Conservation (phyloP, 92 coral and sea anemone species). For the Heteractis magnifica region DNA sequence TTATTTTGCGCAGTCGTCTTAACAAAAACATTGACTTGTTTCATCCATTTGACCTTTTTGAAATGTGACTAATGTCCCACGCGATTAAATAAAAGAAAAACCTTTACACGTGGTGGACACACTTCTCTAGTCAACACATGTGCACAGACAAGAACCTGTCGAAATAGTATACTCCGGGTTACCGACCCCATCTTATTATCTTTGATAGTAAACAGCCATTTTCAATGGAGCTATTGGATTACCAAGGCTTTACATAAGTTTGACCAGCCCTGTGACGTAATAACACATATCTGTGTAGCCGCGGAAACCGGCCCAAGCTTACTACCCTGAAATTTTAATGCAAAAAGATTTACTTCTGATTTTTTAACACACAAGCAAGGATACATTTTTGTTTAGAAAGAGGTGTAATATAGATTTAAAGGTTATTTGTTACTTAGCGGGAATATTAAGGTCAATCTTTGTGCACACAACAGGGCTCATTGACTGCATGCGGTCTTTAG, state of each 20-base stretch:
- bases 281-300: constrained; percentile 2
- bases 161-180: background rate
- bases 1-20: background rate
- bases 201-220: background rate
- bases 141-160: constrained; percentile 6
- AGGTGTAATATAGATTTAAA: background rate
- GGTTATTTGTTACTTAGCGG: constrained; percentile 17
- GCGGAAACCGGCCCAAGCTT: background rate
- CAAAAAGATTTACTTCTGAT: background rate
- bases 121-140: constrained; percentile 8
- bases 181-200: background rate
- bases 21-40: background rate
- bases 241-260: background rate
- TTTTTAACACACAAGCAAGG: background rate
- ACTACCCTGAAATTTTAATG: background rate
- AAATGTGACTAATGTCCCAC: constrained; percentile 1
- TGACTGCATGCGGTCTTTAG: constrained; percentile 38
- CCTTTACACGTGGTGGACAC: constrained; percentile 1
- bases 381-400: background rate
- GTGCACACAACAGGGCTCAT: constrained; percentile 24
- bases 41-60: background rate
- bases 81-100: constrained; percentile 3
- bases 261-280: background rate
- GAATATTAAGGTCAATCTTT: constrained; percentile 15
- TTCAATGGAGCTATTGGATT: background rate